Evolutionary conservation across 2,113 vertebrate species (phyloP).

Genomic region (Pleuronectes platessa): DNA sequence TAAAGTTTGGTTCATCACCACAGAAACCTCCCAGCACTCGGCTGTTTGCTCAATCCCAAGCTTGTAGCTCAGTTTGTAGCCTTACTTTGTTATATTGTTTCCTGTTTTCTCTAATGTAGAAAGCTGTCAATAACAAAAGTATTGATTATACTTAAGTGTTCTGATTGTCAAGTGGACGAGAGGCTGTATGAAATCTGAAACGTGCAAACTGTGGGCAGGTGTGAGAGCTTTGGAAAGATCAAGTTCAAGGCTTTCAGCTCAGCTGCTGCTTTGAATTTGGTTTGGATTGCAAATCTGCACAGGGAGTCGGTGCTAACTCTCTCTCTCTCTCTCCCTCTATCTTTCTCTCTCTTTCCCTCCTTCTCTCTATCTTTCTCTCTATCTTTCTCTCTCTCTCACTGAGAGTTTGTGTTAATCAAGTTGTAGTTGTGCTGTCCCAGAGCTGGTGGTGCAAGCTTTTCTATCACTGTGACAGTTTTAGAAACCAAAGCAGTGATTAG

Average conservation of each 20-base stretch:
- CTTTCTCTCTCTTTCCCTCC: neutral
- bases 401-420: constrained; percentile 14
- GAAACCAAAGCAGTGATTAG: constrained; percentile 69
- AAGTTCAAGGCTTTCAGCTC: constrained; percentile 19
- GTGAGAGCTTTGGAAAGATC: constrained; percentile 9
- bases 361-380: neutral
- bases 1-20: neutral
- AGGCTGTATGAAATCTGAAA: constrained; percentile 25
- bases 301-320: neutral
- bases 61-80: neutral
- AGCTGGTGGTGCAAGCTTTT: constrained; percentile 23
- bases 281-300: constrained; percentile 73
- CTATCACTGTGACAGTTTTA: constrained; percentile 44
- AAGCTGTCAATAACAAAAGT: constrained; percentile 1
- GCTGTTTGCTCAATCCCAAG: neutral
- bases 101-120: constrained; percentile 10
- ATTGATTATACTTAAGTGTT: constrained; percentile 28
- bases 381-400: neutral
- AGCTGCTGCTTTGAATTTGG: constrained; percentile 69
- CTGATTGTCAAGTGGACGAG: constrained; percentile 12
- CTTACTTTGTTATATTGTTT: constrained; percentile 5
- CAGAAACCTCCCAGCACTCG: neutral
- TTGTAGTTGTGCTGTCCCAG: constrained; percentile 32
- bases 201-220: constrained; percentile 2
- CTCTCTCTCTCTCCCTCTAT: neutral